phyloP scores from a whole-genome alignment of 2,888 invertebrate genomes.

The Crocallis elinguaria region DNA sequence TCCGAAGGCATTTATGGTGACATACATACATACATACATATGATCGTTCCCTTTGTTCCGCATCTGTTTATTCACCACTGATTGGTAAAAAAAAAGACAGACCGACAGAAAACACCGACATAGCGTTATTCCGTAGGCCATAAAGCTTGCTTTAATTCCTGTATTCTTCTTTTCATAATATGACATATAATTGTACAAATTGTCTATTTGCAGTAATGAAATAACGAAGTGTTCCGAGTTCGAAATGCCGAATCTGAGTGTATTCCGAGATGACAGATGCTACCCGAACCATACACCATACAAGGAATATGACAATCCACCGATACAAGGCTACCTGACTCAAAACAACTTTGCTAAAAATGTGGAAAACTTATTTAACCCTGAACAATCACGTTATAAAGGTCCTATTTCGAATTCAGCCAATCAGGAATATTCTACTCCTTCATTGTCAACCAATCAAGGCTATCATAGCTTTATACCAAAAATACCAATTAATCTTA shows the following conservation, averaged over 20 bases:
- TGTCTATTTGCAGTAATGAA: constrained; percentile 47
- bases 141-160: too few species aligned
- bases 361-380: background rate
- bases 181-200: too few species aligned
- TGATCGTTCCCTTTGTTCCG: too few species aligned
- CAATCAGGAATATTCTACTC: background rate
- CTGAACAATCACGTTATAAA: background rate
- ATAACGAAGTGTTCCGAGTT: constrained; percentile 35
- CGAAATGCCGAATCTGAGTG: constrained; percentile 21
- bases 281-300: background rate
- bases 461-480: background rate
- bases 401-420: background rate
- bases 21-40: too few species aligned
- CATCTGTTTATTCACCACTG: too few species aligned
- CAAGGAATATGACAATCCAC: background rate
- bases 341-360: background rate
- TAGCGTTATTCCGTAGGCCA: too few species aligned
- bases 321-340: background rate
- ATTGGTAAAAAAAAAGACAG: too few species aligned
- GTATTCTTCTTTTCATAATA: too few species aligned
- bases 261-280: constrained; percentile 21
- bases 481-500: background rate
- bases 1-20: too few species aligned
- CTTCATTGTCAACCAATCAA: background rate
- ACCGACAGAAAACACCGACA: too few species aligned